Percentiles rank a stretch among this genome's conserved stretches.
phyloP scores from a whole-genome alignment of 2,888 invertebrate genomes.

The Tenthredo mesomela region DNA sequence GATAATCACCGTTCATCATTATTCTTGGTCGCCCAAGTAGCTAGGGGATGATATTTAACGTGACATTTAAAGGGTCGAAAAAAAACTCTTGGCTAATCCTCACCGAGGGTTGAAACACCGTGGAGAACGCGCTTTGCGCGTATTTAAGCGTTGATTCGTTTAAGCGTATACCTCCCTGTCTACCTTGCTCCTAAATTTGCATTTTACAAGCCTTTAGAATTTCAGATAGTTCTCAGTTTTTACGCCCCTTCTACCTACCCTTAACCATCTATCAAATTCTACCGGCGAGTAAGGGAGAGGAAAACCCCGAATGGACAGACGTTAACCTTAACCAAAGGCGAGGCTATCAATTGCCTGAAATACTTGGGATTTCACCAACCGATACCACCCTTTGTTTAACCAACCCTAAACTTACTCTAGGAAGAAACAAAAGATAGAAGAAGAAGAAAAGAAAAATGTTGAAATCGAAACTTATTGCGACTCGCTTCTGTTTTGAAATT shows the following conservation, averaged over 20 bases:
- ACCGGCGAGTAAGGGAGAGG: not conserved
- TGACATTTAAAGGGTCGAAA: not conserved
- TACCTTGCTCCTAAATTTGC: constrained; percentile 29
- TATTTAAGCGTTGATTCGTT: constrained; percentile 35
- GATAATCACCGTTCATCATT: not conserved
- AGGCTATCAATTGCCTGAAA: not conserved
- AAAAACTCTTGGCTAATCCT: not conserved
- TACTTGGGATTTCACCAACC: constrained; percentile 1
- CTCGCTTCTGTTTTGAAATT: too few relatives aligned
- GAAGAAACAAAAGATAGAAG: not conserved
- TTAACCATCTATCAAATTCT: not conserved
- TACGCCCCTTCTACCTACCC: not conserved
- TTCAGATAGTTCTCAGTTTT: constrained; percentile 17
- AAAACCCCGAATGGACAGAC: not conserved
- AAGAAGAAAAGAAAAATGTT: not conserved
- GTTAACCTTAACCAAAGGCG: not conserved
- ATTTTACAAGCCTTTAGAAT: constrained; percentile 47
- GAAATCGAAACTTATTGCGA: too few relatives aligned
- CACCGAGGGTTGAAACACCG: constrained; percentile 16
- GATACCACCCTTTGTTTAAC: not conserved
- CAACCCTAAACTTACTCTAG: not conserved
- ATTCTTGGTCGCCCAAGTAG: not conserved
- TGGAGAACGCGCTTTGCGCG: constrained; percentile 1
- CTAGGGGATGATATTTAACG: not conserved
- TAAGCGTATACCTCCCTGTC: constrained; percentile 17